Evolutionary conservation across 1,140 invertebrate species (phyloP), one percentile per base, ranked within the genome.

Genomic region (Periplaneta americana): DNA sequence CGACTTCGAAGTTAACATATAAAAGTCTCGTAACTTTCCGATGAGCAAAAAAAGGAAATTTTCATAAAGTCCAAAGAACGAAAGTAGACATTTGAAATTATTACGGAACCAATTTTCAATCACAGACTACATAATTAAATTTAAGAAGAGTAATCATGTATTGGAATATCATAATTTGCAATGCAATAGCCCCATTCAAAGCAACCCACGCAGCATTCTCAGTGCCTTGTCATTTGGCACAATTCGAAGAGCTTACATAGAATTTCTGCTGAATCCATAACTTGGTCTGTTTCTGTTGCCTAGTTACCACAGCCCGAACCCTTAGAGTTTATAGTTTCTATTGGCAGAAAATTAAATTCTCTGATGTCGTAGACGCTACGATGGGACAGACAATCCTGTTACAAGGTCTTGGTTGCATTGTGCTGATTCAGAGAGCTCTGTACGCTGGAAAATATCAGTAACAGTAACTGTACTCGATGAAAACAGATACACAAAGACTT

Each of bases 331-430:
- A 66, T 76, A 75, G 34, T 74, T 75, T 81, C 39, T 75, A 76
- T 75, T 81, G 57, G 74, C 32, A 39, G 39, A 74, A 74, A 37
- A 74, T n/a, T 35, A 75, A 48, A 36, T 81, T 39, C 75, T 36
- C 34, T 37, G 6, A 48, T 48, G n/a, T 39, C 34, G 36, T 75
- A 32, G 66, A 33, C 28, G 37, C 75, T 81, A 33, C 39, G 17
- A 22, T 48, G n/a, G 15, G n/a, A 6, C 39, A 1, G 17, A 10
- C 17, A 22, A 22, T 22, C 39, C n/a, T 48, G 39, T 48, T 48
- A 48, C 6, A 0, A n/a, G 39, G 39, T 8, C 39, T 48, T 48
- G n/a, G 39, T 48, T 48, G n/a, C 39, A 18, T 6, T 17, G n/a
- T 13, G 5, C 10, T 48, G 15, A 17, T 15, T 6, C 11, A 1